Base-by-base conservation (phyloP, 2,888 invertebrate species). In the Clostera curtula region DNA sequence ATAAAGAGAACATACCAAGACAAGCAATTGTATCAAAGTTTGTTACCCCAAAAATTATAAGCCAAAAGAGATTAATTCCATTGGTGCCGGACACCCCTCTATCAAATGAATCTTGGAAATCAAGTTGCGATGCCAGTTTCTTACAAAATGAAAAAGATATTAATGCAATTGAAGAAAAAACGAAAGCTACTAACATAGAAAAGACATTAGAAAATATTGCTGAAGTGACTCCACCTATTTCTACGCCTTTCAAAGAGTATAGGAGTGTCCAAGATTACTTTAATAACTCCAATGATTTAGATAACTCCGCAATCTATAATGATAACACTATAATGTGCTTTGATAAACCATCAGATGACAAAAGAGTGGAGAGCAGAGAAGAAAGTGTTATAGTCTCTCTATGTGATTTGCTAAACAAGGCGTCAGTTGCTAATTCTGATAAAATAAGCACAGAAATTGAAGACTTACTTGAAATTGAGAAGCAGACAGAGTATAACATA, bases 171-270 rank as follows among this genome's bases (percentile, higher is more conserved):
- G 71, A 73, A 27, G 58, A 56, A 20, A 68, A 64, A 37, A 40
- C 37, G 2, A 52, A 58, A 31, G 53, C 43, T 5, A 30, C 64
- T 24, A 19, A 39, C 14, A 52, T 68, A 19, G 58, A 67, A 31
- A 42, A 37, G 7, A 61, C 58, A 9, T 41, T 70, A 24, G 68
- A 72, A 37, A 66, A 68, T 11, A 65, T 70, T 13, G 59, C 56
- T 14, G 67, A 73, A 36, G 54, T 66, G 1, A 62, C 73, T 4
- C 75, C 70, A 13, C 70, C 71, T 0, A 57, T 56, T 4, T 79
- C 80, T 0, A 80, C 77, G 19, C 79, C 80, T 6, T 79, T 79
- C 37, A 67, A 60, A 46, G 63, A 74, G 18, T 74, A 74, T 37
- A 62, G 74, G 41, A 70, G 58, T 50, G 57, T 75, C 3, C 44